Base-by-base conservation (phyloP, 2,113 vertebrate genomes). In the Bambusicola thoracicus region DNA sequence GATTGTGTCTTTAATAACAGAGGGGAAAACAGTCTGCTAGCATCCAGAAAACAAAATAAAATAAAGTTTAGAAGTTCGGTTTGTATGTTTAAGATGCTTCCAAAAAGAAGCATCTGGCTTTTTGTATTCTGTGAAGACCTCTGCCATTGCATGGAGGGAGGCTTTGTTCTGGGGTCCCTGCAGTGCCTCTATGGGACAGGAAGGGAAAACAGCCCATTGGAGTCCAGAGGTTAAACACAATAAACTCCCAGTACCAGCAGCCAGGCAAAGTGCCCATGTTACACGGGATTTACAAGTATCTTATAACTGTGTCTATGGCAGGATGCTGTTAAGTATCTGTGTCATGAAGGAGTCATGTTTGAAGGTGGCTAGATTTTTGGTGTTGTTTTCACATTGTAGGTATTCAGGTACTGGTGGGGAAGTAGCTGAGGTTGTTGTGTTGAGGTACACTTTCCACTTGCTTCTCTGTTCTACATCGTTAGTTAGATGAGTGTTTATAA, bases 281-380 rank as follows among this genome's bases (percentile, higher is more conserved):
- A 14, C 36, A n/a, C 2, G 11, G 19, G 6, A 81, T 70, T 87
- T 68, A 38, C 14, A 55, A 65, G 46, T 70, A 40, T 59, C 91
- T 86, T 87, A 74, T 51, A 43, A 82, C 51, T 76, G 29, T 74
- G 59, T 75, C 86, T 79, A 4, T 85, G 85, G 82, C 91, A 94
- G 93, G 79, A 87, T 91, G 79, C 89, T 93, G 91, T 93, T 95
- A 89, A 91, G 77, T 93, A 93, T 77, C 89, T 67, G 41, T 89
- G 24, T 94, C 91, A 88, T 93, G 96, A 92, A 86, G 90, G 87
- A 96, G 67, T 92, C 87, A 38, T 63, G 67, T 85, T 80, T 82
- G 68, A 10, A 56, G 29, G 49, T 82, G 87, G 36, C 72, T 63
- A 80, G 72, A 72, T 80, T 61, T 92, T 67, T 25, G 38, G 70